A percentile compares a stretch with the other conserved stretches of the same genome.
phyloP scores from a whole-genome alignment of 2,888 invertebrate species.

The Eretmocerus hayati region DNA sequence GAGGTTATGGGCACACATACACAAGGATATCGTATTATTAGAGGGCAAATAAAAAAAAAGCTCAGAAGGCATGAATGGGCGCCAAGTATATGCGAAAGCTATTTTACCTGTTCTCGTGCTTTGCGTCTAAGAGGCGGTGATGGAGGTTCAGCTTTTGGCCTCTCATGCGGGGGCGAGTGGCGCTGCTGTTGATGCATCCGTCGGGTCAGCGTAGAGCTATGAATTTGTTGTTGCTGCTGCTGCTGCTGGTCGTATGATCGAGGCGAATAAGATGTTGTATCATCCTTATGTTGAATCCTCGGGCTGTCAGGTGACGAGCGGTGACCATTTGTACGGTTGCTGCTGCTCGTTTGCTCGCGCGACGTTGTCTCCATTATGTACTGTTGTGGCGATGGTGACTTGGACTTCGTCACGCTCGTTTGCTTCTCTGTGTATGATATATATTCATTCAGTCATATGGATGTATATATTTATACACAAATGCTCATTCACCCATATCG shows the following conservation, averaged over 20 bases:
- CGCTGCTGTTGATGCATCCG: neutral
- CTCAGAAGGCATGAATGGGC: too few relatives aligned
- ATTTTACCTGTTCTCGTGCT: constrained; percentile 34
- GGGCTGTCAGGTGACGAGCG: constrained; percentile 23
- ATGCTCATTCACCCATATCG: too few relatives aligned
- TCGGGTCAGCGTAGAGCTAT: neutral
- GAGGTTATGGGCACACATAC: too few relatives aligned
- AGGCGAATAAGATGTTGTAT: too few relatives aligned
- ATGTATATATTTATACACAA: too few relatives aligned
- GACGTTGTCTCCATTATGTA: constrained; percentile 25
- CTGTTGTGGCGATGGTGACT: constrained; percentile 34
- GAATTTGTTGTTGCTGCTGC: neutral
- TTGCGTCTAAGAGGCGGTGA: constrained; percentile 39
- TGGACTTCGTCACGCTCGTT: constrained; percentile 24
- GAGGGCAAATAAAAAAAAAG: too few relatives aligned
- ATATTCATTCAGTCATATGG: too few relatives aligned
- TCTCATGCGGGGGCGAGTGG: constrained; percentile 22
- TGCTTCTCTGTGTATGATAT: constrained; percentile 27
- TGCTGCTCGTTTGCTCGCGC: neutral
- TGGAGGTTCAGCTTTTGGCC: constrained; percentile 24
- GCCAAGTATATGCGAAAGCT: too few relatives aligned
- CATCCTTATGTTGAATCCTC: too few relatives aligned
- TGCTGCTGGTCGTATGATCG: too few relatives aligned
- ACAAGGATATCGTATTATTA: too few relatives aligned
- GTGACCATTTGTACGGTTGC: constrained; percentile 11